Evolutionary conservation across 1,140 invertebrate species (phyloP), one percentile per base, ranked within the genome.

Genomic region (Drosophila burlai): DNA sequence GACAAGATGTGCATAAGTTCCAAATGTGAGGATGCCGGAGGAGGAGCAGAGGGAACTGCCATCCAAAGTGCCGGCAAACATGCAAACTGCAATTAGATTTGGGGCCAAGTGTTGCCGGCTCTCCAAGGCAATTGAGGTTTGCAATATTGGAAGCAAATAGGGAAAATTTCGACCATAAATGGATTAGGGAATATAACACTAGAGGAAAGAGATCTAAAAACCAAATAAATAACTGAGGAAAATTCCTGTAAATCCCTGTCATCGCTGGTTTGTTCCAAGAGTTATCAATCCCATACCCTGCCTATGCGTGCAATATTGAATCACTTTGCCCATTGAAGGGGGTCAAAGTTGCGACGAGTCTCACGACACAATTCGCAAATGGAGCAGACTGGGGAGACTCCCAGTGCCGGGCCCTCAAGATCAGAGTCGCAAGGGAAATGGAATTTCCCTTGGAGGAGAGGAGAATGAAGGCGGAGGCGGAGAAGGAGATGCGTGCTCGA

Each of bases 361-460:
- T 83, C 80, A 83, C 80, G 81, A 83, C 80, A 79, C 80, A 83
- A 83, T 79, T 83, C 80, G 68, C 74, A 71, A 60, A 80, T 76
- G 72, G 67, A 77, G 50, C 54, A 64, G 50, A 34, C 65, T 15
- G 34, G n/a, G 10, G 36, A 60, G 72, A 66, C 58, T 34, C 49
- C 46, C 36, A 24, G 29, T 29, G 40, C 9, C 42, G 29, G 34
- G 11, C 47, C 72, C 73, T 60, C 54, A 58, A 65, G 49, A 65
- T 65, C 60, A 31, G 42, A 66, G 16, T 6, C 21, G 8, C 16
- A 24, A 29, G 42, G 34, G 43, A 38, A 46, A 26, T 18, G 40
- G 67, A 61, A 8, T 72, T 46, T 52, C 24, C 55, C 68, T 36
- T 50, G 43, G 31, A 40, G 15, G 18, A 36, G 40, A 45, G 15